Evolutionary conservation across 2,113 vertebrate species (phyloP).

Genomic region (Muntiacus muntjak): DNA sequence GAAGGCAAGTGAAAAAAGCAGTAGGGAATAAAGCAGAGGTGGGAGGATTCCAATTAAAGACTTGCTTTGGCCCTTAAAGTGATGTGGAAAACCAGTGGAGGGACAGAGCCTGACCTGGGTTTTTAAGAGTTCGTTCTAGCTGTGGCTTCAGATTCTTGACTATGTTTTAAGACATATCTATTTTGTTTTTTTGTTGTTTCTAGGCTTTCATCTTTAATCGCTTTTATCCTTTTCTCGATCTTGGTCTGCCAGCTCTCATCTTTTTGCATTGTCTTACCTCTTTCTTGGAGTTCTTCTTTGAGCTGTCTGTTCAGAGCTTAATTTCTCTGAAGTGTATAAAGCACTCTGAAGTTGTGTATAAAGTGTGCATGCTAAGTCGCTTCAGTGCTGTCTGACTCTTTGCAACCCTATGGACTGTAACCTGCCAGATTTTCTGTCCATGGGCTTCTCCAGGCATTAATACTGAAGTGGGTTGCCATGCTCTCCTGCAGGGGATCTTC

Average conservation of each 20-base stretch:
- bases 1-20: not conserved
- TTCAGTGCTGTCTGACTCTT: not conserved
- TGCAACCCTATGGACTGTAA: not conserved
- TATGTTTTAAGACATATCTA: not conserved
- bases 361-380: rapidly evolving
- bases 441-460: not conserved
- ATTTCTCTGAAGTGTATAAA: not conserved
- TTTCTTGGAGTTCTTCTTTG: not conserved
- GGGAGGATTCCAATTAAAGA: not conserved
- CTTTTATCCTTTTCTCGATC: not conserved
- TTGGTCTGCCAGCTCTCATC: not conserved
- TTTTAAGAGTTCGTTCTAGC: not conserved
- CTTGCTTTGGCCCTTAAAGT: not conserved
- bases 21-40: not conserved
- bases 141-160: not conserved
- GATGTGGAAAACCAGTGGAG: not conserved
- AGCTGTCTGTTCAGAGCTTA: not conserved
- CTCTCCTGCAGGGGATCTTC: not conserved
- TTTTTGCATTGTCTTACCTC: not conserved
- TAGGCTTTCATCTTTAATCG: not conserved
- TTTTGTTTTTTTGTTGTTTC: not conserved
- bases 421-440: not conserved
- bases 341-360: not conserved
- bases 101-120: not conserved
- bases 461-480: not conserved